Evolutionary conservation across 2,888 invertebrate species (phyloP).

Genomic region (Acronicta psi): DNA sequence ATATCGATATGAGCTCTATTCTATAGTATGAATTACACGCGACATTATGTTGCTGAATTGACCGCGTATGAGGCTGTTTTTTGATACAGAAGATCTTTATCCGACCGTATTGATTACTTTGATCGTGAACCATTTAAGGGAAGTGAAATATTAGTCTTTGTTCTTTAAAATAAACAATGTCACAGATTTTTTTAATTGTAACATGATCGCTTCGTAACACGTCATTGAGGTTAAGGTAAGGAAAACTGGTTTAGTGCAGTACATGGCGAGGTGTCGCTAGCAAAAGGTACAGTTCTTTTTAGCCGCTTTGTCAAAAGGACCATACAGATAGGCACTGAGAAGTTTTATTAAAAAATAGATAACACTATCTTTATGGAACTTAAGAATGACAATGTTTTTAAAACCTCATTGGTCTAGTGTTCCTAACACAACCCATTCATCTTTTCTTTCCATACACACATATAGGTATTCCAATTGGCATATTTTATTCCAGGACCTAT

Average conservation of each 20-base stretch:
- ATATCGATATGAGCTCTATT: constrained; percentile 14
- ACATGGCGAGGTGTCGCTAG: constrained; percentile 36
- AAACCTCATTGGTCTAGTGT: too few relatives aligned
- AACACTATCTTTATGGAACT: background rate
- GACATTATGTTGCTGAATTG: constrained; percentile 14
- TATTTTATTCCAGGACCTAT: constrained; percentile 90
- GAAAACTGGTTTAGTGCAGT: constrained; percentile 44
- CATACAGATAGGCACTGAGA: constrained; percentile 32
- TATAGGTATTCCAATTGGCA: background rate
- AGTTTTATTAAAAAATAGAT: constrained; percentile 20
- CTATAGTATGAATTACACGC: constrained; percentile 7
- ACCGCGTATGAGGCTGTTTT: background rate
- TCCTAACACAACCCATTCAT: too few relatives aligned
- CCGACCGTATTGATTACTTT: background rate
- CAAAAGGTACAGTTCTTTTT: constrained; percentile 30
- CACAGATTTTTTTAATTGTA: constrained; percentile 37
- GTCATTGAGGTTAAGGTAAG: constrained; percentile 51
- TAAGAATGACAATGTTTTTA: background rate
- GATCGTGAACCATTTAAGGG: background rate
- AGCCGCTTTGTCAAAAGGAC: constrained; percentile 19
- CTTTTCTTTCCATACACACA: background rate
- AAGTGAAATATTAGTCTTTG: constrained; percentile 3
- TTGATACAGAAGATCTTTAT: constrained; percentile 2
- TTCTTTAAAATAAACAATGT: constrained; percentile 19
- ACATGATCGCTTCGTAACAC: constrained; percentile 39